These are phyloP conservation scores for Orgyia antiqua DNA, from an alignment of 2,888 invertebrate species.

Conservation along the genomic window DNA sequence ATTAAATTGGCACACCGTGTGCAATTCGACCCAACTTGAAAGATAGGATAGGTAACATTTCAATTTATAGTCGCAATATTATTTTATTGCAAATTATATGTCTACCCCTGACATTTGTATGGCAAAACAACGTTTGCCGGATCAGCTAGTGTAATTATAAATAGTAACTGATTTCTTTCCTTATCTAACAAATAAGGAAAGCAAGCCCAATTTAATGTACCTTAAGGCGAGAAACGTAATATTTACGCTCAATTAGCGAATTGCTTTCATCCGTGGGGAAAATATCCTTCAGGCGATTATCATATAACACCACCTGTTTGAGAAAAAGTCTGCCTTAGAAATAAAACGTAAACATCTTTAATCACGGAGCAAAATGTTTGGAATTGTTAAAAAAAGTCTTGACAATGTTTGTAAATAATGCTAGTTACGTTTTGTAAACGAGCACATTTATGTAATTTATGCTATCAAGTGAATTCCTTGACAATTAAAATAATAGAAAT, in stretches of 20 bases:
- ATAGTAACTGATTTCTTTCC: too few relatives aligned
- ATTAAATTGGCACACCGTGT: too few relatives aligned
- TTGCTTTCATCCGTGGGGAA: conserved; percentile 19
- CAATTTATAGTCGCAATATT: too few relatives aligned
- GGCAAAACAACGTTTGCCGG: too few relatives aligned
- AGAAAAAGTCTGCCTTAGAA: conserved; percentile 25
- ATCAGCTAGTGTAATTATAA: too few relatives aligned
- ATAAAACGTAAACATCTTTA: conserved; percentile 30
- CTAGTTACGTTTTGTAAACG: conserved; percentile 33
- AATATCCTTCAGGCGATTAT: conserved; percentile 39
- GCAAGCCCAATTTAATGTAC: conserved; percentile 11
- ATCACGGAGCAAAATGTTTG: conserved; percentile 32
- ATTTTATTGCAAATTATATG: too few relatives aligned
- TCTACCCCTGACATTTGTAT: too few relatives aligned
- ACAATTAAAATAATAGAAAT: too few relatives aligned
- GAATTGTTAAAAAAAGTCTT: conserved; percentile 30
- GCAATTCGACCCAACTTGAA: too few relatives aligned
- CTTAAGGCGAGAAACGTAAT: conserved; percentile 42
- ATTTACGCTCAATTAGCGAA: conserved; percentile 44
- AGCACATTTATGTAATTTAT: conserved; percentile 15
- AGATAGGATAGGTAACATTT: too few relatives aligned
- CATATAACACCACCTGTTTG: conserved; percentile 40
- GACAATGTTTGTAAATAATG: conserved; percentile 41
- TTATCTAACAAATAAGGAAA: too few relatives aligned
- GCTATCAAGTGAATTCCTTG: too few relatives aligned